Percentiles rank a stretch among this genome's conserved stretches.
phyloP scores from a whole-genome alignment of 1,140 invertebrate species.

The Hylyphantes graminicola region DNA sequence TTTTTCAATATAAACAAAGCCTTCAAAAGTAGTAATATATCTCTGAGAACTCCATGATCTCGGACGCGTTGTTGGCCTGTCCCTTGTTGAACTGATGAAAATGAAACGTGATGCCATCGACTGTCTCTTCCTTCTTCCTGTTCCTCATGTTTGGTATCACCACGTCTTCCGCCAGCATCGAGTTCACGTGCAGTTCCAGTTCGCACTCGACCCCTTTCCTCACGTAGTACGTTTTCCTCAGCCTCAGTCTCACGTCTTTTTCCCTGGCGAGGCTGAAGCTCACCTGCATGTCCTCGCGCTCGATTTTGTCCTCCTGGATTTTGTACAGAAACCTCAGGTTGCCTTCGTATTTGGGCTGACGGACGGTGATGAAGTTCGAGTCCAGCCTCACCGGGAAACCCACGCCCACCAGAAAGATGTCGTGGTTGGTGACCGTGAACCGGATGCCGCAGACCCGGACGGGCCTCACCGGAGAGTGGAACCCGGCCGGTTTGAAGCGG shows the following conservation, averaged over 20 bases:
- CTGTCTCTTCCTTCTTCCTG: constrained; percentile 60
- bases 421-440: constrained; percentile 63
- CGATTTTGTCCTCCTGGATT: constrained; percentile 62
- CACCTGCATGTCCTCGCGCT: constrained; percentile 51
- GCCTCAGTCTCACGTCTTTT: constrained; percentile 64
- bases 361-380: constrained; percentile 62
- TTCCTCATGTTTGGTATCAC: constrained; percentile 61
- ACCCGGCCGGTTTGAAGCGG: constrained; percentile 63
- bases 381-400: constrained; percentile 64
- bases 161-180: constrained; percentile 61
- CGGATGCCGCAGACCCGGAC: constrained; percentile 60
- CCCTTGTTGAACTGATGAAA: constrained; percentile 59
- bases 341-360: constrained; percentile 63
- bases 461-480: constrained; percentile 62
- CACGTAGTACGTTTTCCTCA: constrained; percentile 63
- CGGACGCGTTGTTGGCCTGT: constrained; percentile 55
- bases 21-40: constrained; percentile 62
- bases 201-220: constrained; percentile 63
- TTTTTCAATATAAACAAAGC: no score
- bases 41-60: constrained; percentile 62
- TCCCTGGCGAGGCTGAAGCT: constrained; percentile 62
- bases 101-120: constrained; percentile 61
- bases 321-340: constrained; percentile 63
- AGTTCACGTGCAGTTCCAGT: constrained; percentile 61
- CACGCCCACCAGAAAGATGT: constrained; percentile 64